phyloP scores from a whole-genome alignment of 2,888 invertebrate species.

The Tenthredo amoena region DNA sequence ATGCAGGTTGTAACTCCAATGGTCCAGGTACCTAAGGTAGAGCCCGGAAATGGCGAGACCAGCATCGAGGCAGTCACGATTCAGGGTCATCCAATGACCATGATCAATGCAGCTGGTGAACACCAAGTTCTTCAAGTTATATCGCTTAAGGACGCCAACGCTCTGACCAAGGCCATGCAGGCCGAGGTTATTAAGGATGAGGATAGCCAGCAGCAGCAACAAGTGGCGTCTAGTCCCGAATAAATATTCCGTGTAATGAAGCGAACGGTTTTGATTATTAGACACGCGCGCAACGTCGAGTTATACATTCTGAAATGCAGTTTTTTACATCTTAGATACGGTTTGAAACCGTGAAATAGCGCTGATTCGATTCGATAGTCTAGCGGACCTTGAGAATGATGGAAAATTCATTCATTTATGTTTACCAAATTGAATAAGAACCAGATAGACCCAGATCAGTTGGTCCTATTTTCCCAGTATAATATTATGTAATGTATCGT shows the following conservation, averaged over 20 bases:
- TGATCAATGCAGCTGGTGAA: conserved; percentile 83
- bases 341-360: neutral
- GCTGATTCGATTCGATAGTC: neutral
- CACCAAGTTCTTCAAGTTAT: conserved; percentile 91
- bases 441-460: neutral
- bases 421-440: neutral
- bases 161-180: conserved; percentile 90
- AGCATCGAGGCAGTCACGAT: conserved; percentile 88
- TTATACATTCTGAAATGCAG: neutral
- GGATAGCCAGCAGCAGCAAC: conserved; percentile 73
- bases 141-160: conserved; percentile 91
- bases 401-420: neutral
- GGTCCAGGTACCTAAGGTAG: conserved; percentile 91
- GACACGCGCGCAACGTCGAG: neutral
- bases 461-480: conserved; percentile 13
- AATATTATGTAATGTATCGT: conserved; percentile 18
- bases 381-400: neutral
- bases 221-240: conserved; percentile 79
- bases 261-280: neutral
- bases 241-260: conserved; percentile 58
- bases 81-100: conserved; percentile 91
- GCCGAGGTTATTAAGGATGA: conserved; percentile 76
- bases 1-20: conserved; percentile 90
- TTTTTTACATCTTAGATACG: neutral
- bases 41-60: conserved; percentile 86